A percentile compares a stretch with the other conserved stretches of the same genome.
phyloP scores from a whole-genome alignment of 2,888 invertebrate genomes.

The Coenonympha arcania region DNA sequence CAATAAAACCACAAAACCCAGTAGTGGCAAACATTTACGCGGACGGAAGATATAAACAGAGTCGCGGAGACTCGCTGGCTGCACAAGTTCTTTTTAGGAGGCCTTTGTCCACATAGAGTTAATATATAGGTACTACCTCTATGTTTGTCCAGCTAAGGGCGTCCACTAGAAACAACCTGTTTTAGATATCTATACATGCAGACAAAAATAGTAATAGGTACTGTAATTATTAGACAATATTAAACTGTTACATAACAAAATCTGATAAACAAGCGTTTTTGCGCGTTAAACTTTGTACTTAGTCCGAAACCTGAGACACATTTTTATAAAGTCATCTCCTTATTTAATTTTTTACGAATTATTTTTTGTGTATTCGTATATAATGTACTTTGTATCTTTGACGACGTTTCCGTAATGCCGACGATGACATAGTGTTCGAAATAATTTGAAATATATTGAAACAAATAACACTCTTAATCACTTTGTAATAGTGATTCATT shows the following conservation, averaged over 20 bases:
- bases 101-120: too few relatives aligned
- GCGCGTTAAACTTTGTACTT: conserved; percentile 2
- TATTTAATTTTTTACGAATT: not conserved
- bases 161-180: too few relatives aligned
- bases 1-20: too few relatives aligned
- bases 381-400: conserved; percentile 4
- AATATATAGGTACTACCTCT: too few relatives aligned
- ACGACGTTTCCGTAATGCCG: conserved; percentile 11
- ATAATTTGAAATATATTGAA: not conserved
- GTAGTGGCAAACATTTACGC: too few relatives aligned
- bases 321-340: conserved; percentile 12
- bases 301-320: conserved; percentile 7
- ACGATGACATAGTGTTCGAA: conserved; percentile 9
- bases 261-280: conserved; percentile 6
- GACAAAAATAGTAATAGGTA: too few relatives aligned
- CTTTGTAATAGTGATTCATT: not conserved
- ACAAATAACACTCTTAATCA: not conserved
- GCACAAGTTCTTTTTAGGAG: too few relatives aligned
- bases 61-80: too few relatives aligned
- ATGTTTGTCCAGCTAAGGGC: too few relatives aligned
- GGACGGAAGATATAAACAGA: too few relatives aligned
- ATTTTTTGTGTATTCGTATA: conserved; percentile 7
- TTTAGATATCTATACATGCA: not conserved
- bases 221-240: not conserved
- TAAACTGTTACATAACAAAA: not conserved